Evolutionary conservation across 2,888 invertebrate genomes (phyloP).

Genomic region (Chloroclysta siterata): DNA sequence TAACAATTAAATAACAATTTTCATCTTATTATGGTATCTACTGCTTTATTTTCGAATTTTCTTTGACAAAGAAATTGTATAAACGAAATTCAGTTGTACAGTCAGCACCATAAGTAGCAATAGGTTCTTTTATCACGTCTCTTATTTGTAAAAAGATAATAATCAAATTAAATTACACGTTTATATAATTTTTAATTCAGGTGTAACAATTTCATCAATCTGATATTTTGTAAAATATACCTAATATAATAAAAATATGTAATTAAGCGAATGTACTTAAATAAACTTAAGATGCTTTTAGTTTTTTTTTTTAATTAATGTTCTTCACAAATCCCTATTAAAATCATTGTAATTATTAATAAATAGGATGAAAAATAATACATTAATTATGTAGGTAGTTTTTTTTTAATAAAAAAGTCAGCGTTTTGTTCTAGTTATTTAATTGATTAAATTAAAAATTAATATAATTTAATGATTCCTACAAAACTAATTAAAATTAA

Average conservation of each 20-base stretch:
- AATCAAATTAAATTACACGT: background rate
- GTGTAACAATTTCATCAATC: background rate
- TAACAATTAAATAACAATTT: too few species aligned
- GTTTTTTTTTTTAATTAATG: background rate
- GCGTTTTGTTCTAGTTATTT: conserved; percentile 14
- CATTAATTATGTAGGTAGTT: too few species aligned
- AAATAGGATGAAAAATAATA: too few species aligned
- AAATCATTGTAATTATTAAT: too few species aligned
- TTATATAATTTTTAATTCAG: background rate
- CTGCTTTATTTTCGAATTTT: too few species aligned
- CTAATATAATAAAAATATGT: too few species aligned
- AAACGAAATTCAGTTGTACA: background rate
- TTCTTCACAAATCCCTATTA: background rate
- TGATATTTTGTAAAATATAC: background rate
- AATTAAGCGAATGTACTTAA: background rate
- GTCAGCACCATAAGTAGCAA: background rate
- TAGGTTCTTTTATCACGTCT: too few species aligned
- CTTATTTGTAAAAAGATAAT: background rate
- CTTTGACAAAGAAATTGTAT: background rate
- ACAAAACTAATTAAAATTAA: conserved; percentile 18
- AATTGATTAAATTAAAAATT: conserved; percentile 7
- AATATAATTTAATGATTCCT: conserved; percentile 30
- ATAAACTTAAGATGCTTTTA: background rate
- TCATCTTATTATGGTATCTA: too few species aligned
- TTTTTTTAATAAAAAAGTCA: background rate